A percentile compares a stretch with the other conserved stretches of the same genome.
These are phyloP conservation scores for Tortrix viridana DNA, from an alignment of 2,888 invertebrate genomes.

Conservation along the genomic window DNA sequence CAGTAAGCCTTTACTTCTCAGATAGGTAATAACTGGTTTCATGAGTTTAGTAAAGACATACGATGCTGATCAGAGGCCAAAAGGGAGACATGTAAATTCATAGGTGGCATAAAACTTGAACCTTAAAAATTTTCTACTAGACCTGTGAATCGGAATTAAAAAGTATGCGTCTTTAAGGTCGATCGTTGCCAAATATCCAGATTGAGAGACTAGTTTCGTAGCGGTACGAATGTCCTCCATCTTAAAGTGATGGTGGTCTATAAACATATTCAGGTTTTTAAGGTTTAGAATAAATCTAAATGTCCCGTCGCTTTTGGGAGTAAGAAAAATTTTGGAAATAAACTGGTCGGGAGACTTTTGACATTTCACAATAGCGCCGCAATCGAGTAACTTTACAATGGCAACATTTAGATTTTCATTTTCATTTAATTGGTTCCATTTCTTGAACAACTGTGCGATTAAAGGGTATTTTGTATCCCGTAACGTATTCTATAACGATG, in stretches of 20 bases:
- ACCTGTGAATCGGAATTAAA: not conserved
- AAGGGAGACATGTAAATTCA: slow-evolving; percentile 9
- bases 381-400: no score
- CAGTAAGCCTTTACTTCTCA: slow-evolving; percentile 14
- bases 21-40: slow-evolving; percentile 5
- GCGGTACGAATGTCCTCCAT: slow-evolving; percentile 31
- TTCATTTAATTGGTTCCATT: not conserved
- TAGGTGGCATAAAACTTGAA: slow-evolving; percentile 2
- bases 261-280: slow-evolving; percentile 23
- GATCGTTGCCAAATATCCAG: slow-evolving; percentile 10
- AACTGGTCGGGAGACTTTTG: slow-evolving; percentile 11
- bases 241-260: slow-evolving; percentile 21
- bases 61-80: slow-evolving; percentile 21
- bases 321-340: slow-evolving; percentile 24
- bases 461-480: slow-evolving; percentile 15
- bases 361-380: slow-evolving; percentile 26
- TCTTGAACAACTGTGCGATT: slow-evolving; percentile 10
- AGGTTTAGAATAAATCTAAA: slow-evolving; percentile 22
- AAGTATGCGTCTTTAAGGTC: slow-evolving; percentile 2
- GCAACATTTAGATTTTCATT: no score
- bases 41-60: slow-evolving; percentile 19
- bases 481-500: slow-evolving; percentile 3
- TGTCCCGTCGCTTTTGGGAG: slow-evolving; percentile 14
- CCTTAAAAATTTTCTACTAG: not conserved
- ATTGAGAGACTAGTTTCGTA: slow-evolving; percentile 4